These are phyloP conservation scores for Sericinus montela DNA, from an alignment of 2,888 invertebrate species.

Conservation along the genomic window DNA sequence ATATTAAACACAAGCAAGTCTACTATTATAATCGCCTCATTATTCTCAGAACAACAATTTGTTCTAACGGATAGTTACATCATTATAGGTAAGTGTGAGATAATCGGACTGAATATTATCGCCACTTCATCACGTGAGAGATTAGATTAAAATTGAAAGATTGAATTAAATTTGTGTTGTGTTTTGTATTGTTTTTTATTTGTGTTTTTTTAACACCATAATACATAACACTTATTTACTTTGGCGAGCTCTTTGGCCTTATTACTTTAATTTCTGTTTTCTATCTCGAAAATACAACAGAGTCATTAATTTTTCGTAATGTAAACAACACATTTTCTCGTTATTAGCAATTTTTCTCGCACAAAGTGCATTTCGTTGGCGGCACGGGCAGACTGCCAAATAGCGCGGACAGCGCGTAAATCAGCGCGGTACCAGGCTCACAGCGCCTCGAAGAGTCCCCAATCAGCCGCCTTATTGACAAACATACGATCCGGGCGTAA, in stretches of 20 bases:
- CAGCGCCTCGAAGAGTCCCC: constrained; percentile 58
- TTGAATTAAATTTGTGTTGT: not conserved
- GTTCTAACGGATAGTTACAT: constrained; percentile 45
- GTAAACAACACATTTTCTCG: constrained; percentile 28
- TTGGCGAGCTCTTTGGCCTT: too few relatives aligned
- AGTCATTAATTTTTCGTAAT: too few relatives aligned
- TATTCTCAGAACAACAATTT: constrained; percentile 36
- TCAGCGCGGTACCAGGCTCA: constrained; percentile 53
- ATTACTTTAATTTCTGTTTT: too few relatives aligned
- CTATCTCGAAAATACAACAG: too few relatives aligned
- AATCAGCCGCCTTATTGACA: constrained; percentile 74
- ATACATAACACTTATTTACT: too few relatives aligned
- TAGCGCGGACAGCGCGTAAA: constrained; percentile 58
- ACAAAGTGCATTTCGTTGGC: constrained; percentile 48
- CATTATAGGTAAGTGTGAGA: constrained; percentile 40
- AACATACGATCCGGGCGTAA: constrained; percentile 68
- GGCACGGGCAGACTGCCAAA: constrained; percentile 65
- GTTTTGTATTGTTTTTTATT: not conserved
- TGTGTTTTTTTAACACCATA: too few relatives aligned
- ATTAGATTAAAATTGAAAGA: constrained; percentile 22
- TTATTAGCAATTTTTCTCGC: constrained; percentile 54
- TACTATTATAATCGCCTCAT: constrained; percentile 39
- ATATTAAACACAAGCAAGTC: constrained; percentile 17
- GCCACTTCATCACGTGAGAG: constrained; percentile 28
- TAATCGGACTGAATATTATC: constrained; percentile 37